Percentiles rank a stretch among this genome's conserved stretches.
Conservation (phyloP, 2,797 vertebrate genomes). For the Chloroceryle amazona region DNA sequence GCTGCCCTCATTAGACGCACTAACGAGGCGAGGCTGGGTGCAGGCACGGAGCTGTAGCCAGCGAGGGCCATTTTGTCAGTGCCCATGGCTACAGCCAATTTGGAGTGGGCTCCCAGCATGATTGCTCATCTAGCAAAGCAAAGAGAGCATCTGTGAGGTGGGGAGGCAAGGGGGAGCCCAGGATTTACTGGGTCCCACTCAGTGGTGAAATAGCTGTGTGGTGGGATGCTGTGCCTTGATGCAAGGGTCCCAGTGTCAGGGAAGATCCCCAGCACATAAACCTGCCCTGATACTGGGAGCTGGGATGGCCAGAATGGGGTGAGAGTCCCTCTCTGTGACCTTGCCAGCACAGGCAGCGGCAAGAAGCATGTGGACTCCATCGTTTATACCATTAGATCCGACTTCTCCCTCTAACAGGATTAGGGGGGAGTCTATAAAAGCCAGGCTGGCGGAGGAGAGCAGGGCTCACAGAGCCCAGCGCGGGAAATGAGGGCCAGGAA, state of each 20-base stretch:
- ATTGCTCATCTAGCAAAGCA: neutral
- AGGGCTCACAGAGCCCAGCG: neutral
- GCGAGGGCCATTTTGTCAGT: constrained; percentile 54
- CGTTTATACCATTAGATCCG: constrained; percentile 70
- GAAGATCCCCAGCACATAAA: neutral
- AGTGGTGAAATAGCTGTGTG: neutral
- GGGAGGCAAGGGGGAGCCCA: accelerated
- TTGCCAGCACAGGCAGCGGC: neutral
- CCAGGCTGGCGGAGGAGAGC: constrained; percentile 11
- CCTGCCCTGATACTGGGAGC: neutral
- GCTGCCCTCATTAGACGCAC: neutral
- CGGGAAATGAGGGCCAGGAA: constrained; percentile 74
- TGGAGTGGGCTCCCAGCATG: neutral
- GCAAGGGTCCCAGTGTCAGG: neutral
- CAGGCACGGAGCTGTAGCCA: constrained; percentile 8
- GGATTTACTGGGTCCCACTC: accelerated
- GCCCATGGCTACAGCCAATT: neutral
- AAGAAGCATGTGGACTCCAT: neutral
- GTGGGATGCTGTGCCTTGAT: accelerated
- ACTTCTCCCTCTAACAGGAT: constrained; percentile 77
- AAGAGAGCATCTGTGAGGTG: neutral
- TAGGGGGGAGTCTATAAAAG: constrained; percentile 77
- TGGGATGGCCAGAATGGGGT: accelerated
- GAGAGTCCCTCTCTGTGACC: neutral
- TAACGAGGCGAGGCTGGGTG: constrained; percentile 13